phyloP scores from a whole-genome alignment of 2,888 invertebrate species.

The Drosophila cognata region DNA sequence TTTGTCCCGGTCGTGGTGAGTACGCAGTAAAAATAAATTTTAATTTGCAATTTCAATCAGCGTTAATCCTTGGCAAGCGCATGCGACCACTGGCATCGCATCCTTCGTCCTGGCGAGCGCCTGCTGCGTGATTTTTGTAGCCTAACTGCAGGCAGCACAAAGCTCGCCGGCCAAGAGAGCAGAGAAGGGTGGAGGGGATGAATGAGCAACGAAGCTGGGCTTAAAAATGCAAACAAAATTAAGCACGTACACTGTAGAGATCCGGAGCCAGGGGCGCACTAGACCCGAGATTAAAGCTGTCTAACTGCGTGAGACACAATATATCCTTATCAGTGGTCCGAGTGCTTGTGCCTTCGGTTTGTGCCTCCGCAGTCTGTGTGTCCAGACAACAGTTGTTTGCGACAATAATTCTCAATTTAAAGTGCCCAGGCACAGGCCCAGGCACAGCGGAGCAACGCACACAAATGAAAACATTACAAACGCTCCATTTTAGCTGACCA shows the following conservation, averaged over 20 bases:
- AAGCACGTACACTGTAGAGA: conserved; percentile 71
- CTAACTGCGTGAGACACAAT: conserved; percentile 82
- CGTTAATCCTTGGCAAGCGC: conserved; percentile 83
- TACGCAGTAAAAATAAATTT: conserved; percentile 83
- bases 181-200: neutral
- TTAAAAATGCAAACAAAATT: conserved; percentile 81
- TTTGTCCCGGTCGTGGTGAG: conserved; percentile 38
- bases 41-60: conserved; percentile 85
- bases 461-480: conserved; percentile 62
- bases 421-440: conserved; percentile 53
- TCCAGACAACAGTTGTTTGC: conserved; percentile 64
- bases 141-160: conserved; percentile 72
- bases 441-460: conserved; percentile 1
- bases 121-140: conserved; percentile 79
- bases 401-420: conserved; percentile 82
- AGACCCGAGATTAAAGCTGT: conserved; percentile 77
- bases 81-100: conserved; percentile 64
- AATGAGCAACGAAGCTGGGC: conserved; percentile 62
- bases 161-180: neutral
- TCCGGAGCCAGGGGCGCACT: conserved; percentile 53
- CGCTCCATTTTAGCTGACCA: conserved; percentile 13
- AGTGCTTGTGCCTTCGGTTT: conserved; percentile 13
- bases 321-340: conserved; percentile 75
- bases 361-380: conserved; percentile 17
- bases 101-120: conserved; percentile 27